These are phyloP conservation scores for Platyura marginata DNA, from an alignment of 1,140 invertebrate genomes.

Conservation along the genomic window DNA sequence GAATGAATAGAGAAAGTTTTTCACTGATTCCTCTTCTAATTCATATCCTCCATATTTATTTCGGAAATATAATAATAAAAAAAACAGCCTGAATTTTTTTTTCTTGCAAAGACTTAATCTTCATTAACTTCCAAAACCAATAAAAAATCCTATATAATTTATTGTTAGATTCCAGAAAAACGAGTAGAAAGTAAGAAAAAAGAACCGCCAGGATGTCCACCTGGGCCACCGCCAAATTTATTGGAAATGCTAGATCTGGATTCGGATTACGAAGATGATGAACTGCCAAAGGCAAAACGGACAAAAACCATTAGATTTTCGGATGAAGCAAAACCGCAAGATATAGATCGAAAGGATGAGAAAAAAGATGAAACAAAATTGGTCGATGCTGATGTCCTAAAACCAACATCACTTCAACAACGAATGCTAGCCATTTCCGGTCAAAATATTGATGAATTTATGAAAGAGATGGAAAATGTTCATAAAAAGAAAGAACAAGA, in stretches of 20 bases:
- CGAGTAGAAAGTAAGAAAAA: constrained; percentile 12
- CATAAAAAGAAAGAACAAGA: constrained; percentile 29
- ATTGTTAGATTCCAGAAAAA: constrained; percentile 7
- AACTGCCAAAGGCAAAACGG: constrained; percentile 16
- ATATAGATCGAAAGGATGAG: neutral
- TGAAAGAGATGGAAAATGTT: constrained; percentile 78
- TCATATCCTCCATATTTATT: too few species aligned
- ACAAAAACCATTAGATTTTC: neutral
- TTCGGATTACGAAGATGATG: constrained; percentile 31
- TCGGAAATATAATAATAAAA: too few species aligned
- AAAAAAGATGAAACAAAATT: constrained; percentile 48
- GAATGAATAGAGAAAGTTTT: too few species aligned
- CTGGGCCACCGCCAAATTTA: constrained; percentile 59
- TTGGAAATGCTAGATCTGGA: constrained; percentile 31
- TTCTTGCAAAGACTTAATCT: too few species aligned
- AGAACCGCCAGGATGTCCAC: constrained; percentile 75
- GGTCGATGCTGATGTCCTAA: constrained; percentile 30
- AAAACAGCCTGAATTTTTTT: too few species aligned
- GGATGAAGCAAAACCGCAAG: neutral
- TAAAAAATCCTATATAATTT: too few species aligned
- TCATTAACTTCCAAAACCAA: too few species aligned
- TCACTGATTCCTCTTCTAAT: too few species aligned
- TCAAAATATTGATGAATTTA: constrained; percentile 81
- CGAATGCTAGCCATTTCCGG: constrained; percentile 70
- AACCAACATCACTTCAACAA: constrained; percentile 59